Conservation (phyloP, 2,113 vertebrate genomes). For the Elachura formosa region DNA sequence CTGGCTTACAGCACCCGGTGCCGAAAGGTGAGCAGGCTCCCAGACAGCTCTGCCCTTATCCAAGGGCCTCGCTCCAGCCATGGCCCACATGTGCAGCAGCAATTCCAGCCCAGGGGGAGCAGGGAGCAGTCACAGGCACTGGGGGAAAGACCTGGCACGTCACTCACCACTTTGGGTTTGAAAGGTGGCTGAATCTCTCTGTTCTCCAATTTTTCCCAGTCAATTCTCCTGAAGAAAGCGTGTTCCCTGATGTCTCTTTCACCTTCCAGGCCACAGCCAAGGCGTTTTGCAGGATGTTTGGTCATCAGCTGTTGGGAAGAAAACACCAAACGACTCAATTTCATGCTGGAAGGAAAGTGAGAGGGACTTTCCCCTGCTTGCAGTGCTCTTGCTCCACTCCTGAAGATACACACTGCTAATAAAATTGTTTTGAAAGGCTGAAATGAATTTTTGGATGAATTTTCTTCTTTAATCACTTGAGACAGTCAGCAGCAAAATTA, state of each 20-base stretch:
- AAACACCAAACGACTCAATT: not conserved
- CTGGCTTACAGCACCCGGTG: not conserved
- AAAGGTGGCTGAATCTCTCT: constrained; percentile 95
- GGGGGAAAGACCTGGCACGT: not conserved
- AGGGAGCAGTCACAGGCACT: fast-evolving
- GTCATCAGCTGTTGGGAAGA: constrained; percentile 85
- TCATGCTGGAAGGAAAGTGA: not conserved
- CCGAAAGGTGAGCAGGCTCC: not conserved
- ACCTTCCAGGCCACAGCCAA: constrained; percentile 89
- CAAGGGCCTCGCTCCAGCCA: not conserved
- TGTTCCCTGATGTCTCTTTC: constrained; percentile 93
- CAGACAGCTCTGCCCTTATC: not conserved
- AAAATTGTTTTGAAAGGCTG: not conserved
- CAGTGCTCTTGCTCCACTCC: not conserved
- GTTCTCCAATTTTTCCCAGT: constrained; percentile 94
- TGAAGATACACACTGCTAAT: not conserved
- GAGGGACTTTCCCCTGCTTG: not conserved
- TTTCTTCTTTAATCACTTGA: not conserved
- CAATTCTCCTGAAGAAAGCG: constrained; percentile 95
- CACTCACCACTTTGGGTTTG: constrained; percentile 98
- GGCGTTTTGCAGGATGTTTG: constrained; percentile 93
- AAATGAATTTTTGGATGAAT: not conserved
- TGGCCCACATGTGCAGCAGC: not conserved
- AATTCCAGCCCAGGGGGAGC: not conserved
- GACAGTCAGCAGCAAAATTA: not conserved